phyloP scores from a whole-genome alignment of 1,140 invertebrate genomes.

The Drosophila fuyamai region DNA sequence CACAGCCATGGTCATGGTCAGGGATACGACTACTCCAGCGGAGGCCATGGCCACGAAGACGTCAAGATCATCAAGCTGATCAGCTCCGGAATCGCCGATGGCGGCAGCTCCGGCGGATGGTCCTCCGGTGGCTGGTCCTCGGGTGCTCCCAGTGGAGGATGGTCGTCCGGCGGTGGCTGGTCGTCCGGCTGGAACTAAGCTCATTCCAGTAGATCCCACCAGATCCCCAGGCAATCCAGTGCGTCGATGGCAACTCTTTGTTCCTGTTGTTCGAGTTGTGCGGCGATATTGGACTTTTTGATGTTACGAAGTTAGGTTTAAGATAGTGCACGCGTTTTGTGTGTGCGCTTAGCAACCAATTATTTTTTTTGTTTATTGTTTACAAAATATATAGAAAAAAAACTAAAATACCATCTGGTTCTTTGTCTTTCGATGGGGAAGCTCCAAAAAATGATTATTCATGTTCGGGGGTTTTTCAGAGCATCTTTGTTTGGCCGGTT shows the following conservation, averaged over 20 bases:
- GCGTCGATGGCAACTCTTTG: constrained; percentile 43
- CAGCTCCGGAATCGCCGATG: constrained; percentile 36
- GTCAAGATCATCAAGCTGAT: constrained; percentile 55
- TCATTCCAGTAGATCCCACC: neutral
- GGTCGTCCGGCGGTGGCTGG: constrained; percentile 43
- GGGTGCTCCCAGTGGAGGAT: constrained; percentile 22
- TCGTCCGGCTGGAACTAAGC: constrained; percentile 50
- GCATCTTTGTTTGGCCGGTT: constrained; percentile 11
- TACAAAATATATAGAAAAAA: constrained; percentile 34
- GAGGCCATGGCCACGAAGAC: constrained; percentile 26
- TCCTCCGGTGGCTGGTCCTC: constrained; percentile 41
- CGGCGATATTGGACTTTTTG: constrained; percentile 59
- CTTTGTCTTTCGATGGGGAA: constrained; percentile 12
- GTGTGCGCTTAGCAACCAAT: constrained; percentile 19
- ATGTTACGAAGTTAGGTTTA: constrained; percentile 57
- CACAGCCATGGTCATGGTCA: constrained; percentile 11
- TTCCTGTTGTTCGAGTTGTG: constrained; percentile 64
- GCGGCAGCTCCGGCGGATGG: constrained; percentile 34
- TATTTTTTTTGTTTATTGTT: constrained; percentile 26
- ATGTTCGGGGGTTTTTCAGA: constrained; percentile 20
- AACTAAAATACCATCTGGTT: neutral
- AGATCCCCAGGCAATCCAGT: constrained; percentile 16
- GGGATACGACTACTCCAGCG: constrained; percentile 22
- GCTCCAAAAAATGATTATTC: constrained; percentile 14
- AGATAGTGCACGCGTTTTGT: constrained; percentile 47